Percentiles rank a stretch among this genome's conserved stretches.
phyloP scores from a whole-genome alignment of 2,888 invertebrate genomes.

The Acleris literana region DNA sequence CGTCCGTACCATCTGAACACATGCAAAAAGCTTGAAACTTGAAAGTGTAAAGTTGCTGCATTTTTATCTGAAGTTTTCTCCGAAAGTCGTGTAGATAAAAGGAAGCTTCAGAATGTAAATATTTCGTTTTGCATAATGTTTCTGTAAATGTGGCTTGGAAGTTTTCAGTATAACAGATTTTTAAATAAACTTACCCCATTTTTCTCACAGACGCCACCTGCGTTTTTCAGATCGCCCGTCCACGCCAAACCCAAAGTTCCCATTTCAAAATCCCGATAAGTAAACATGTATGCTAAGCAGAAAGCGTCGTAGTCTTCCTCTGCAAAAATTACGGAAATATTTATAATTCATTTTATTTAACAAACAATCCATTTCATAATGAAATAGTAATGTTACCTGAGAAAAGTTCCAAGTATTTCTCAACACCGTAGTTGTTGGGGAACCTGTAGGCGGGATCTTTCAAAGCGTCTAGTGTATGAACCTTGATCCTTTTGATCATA shows the following conservation, averaged over 20 bases:
- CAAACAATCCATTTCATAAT: constrained; percentile 37
- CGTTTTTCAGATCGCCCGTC: constrained; percentile 98
- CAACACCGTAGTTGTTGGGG: constrained; percentile 98
- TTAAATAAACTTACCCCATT: constrained; percentile 87
- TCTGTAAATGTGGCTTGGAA: neutral
- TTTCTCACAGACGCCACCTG: constrained; percentile 99
- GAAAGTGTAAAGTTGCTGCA: neutral
- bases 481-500: constrained; percentile 97
- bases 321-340: constrained; percentile 73
- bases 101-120: neutral
- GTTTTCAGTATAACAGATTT: neutral
- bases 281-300: constrained; percentile 99
- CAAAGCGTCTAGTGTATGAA: constrained; percentile 93
- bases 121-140: neutral
- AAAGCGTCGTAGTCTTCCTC: constrained; percentile 99
- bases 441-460: constrained; percentile 94
- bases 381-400: constrained; percentile 85
- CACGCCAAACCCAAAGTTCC: constrained; percentile 98
- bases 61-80: neutral
- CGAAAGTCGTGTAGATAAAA: neutral
- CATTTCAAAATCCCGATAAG: constrained; percentile 98
- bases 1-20: too few relatives aligned
- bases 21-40: neutral
- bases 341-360: constrained; percentile 38
- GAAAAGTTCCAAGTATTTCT: constrained; percentile 98